A percentile compares a stretch with the other conserved stretches of the same genome.
Evolutionary conservation across 2,113 vertebrate species (phyloP).

Genomic region (Lepus europaeus): DNA sequence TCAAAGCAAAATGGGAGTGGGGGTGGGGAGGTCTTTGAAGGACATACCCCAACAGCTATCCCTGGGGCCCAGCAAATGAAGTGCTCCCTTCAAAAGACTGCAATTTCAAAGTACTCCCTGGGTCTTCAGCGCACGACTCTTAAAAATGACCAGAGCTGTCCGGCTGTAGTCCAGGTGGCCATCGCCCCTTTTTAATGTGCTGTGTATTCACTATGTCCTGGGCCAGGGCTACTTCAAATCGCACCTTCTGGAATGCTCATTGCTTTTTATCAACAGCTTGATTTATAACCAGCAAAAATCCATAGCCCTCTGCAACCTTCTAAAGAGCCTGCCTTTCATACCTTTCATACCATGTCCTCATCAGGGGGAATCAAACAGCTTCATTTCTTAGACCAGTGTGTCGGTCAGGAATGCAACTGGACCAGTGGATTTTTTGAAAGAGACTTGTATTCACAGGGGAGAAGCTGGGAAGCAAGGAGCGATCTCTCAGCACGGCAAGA

Average conservation of each 20-base stretch:
- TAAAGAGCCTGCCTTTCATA: slow-evolving; percentile 50
- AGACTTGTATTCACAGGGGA: background rate
- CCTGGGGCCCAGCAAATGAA: slow-evolving; percentile 26
- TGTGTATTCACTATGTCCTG: slow-evolving; percentile 13
- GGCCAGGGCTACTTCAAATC: slow-evolving; percentile 51
- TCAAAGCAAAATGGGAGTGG: slow-evolving; percentile 9
- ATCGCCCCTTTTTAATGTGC: slow-evolving; percentile 39
- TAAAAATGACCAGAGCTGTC: slow-evolving; percentile 14
- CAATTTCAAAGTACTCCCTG: slow-evolving; percentile 53
- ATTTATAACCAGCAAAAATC: slow-evolving; percentile 67
- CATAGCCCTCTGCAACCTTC: slow-evolving; percentile 59
- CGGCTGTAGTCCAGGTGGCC: background rate
- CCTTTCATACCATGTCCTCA: background rate
- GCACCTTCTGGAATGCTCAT: slow-evolving; percentile 62
- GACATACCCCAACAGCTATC: background rate
- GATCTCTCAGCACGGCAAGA: background rate
- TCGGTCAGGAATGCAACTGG: background rate
- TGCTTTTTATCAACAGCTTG: slow-evolving; percentile 73
- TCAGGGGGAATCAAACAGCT: slow-evolving; percentile 57
- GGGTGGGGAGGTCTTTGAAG: background rate
- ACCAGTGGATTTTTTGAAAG: slow-evolving; percentile 32
- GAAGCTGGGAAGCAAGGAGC: background rate
- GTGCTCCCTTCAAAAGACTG: slow-evolving; percentile 38
- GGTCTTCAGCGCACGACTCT: slow-evolving; percentile 29
- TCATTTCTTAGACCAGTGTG: slow-evolving; percentile 42